Percentiles rank a stretch among this genome's conserved stretches.
These are phyloP conservation scores for Caenorhabditis virilis DNA, from an alignment of 2,888 invertebrate species.

Conservation along the genomic window DNA sequence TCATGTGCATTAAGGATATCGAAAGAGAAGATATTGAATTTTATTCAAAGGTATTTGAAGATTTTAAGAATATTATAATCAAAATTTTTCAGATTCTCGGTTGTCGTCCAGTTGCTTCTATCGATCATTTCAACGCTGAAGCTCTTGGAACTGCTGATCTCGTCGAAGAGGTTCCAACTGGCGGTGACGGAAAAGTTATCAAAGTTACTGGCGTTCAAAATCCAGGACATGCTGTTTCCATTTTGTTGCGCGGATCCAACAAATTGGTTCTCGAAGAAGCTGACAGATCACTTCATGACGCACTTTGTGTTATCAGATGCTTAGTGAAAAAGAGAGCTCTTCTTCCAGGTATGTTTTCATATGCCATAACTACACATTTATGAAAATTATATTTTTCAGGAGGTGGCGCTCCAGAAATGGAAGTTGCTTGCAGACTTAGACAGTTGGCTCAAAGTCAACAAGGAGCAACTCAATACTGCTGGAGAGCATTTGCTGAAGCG, in stretches of 20 bases:
- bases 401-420: constrained; percentile 96
- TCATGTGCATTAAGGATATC: constrained; percentile 95
- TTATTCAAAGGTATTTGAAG: constrained; percentile 80
- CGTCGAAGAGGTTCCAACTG: constrained; percentile 89
- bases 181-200: constrained; percentile 83
- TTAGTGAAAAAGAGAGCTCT: constrained; percentile 82
- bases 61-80: background rate
- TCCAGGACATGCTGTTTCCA: constrained; percentile 87
- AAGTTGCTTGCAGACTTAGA: constrained; percentile 83
- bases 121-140: constrained; percentile 94
- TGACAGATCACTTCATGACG: constrained; percentile 88
- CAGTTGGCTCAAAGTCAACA: constrained; percentile 79
- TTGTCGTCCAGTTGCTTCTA: constrained; percentile 87
- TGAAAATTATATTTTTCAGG: constrained; percentile 78
- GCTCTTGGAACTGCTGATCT: constrained; percentile 88
- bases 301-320: constrained; percentile 90
- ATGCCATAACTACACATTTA: too few species aligned
- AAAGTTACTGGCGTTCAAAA: constrained; percentile 85
- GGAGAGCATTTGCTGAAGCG: constrained; percentile 92
- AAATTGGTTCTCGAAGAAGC: constrained; percentile 87
- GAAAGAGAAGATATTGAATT: constrained; percentile 98
- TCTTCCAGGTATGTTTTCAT: constrained; percentile 53
- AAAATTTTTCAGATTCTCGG: constrained; percentile 56
- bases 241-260: constrained; percentile 87
- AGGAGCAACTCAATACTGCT: constrained; percentile 92